These are phyloP conservation scores for Hylomyscus alleni DNA, from an alignment of 2,797 vertebrate genomes.

Conservation along the genomic window DNA sequence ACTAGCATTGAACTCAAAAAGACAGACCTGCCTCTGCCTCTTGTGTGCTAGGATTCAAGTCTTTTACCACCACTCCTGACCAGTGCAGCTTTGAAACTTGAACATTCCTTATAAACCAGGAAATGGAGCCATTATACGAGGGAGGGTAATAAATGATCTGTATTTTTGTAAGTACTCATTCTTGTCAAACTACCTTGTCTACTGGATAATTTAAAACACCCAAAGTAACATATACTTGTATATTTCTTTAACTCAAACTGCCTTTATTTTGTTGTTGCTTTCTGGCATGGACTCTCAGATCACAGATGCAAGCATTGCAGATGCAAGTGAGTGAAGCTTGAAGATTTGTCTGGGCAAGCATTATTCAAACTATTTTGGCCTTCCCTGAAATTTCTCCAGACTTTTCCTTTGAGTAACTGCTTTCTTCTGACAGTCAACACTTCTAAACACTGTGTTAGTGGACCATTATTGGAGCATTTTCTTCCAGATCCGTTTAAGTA, in stretches of 20 bases:
- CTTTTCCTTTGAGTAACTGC: slow-evolving; percentile 3
- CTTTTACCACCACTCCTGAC: background rate
- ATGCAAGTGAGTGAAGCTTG: background rate
- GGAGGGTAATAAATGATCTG: background rate
- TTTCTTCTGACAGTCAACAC: background rate
- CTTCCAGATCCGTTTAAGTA: background rate
- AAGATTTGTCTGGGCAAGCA: background rate
- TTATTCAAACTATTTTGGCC: background rate
- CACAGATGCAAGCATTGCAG: background rate
- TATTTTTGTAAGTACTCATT: slow-evolving; percentile 10
- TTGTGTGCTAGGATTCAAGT: background rate
- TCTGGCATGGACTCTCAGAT: background rate
- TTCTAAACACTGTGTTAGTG: background rate
- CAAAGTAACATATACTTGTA: background rate
- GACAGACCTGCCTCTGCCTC: background rate
- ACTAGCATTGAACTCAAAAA: background rate
- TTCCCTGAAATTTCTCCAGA: background rate
- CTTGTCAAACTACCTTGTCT: background rate
- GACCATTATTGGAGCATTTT: background rate
- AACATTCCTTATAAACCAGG: slow-evolving; percentile 2
- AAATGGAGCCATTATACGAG: background rate
- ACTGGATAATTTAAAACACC: slow-evolving; percentile 32
- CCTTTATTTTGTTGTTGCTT: background rate
- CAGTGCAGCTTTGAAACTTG: background rate
- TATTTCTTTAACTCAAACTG: background rate